Evolutionary conservation across 2,888 invertebrate genomes (phyloP), one percentile per base, ranked within the genome.

Genomic region (Camptogramma bilineatum): DNA sequence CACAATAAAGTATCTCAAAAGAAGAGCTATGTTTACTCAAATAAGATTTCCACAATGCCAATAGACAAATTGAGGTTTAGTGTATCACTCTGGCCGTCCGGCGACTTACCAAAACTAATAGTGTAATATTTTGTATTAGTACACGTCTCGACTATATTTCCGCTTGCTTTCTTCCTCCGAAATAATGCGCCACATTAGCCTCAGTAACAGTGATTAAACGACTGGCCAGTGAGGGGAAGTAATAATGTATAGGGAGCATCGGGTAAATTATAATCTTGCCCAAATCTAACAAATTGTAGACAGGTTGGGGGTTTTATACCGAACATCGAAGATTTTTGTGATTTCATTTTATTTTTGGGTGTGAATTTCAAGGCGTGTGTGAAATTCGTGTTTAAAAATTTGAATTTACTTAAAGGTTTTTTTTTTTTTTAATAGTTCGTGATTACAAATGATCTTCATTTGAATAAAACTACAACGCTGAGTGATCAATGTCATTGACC

Each of bases 191-290:
- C 80, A 79, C 90, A 91, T 91, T 91, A 90, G 90, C 85, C 81
- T 76, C 87, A 88, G 91, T 90, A 85, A 90, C 91, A 90, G 87
- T 90, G 91, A 91, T 91, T 90, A 91, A 91, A 83, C 83, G 90
- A 85, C 83, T 86, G 79, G 80, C 81, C 79, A 80, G 79, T 82
- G 82, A 78, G 79, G 80, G 83, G 81, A 82, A 84, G 86, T 85
- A 83, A 84, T 88, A 86, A 85, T 84, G 82, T 81, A 80, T 79
- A 76, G 77, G 77, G 73, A 77, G 78, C 80, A 82, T 75, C 73
- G 73, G 66, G 67, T 71, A 69, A 70, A 81, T 81, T 76, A 77
- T 77, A 76, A 74, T 73, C 62, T 56, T 64, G 58, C 60, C 59
- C 65, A 55, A 63, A 62, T 50, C 52, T 66, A 44, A 53, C 52